A percentile compares a stretch with the other conserved stretches of the same genome.
Evolutionary conservation across 2,888 invertebrate genomes (phyloP).

Genomic region (Desoria tigrina): DNA sequence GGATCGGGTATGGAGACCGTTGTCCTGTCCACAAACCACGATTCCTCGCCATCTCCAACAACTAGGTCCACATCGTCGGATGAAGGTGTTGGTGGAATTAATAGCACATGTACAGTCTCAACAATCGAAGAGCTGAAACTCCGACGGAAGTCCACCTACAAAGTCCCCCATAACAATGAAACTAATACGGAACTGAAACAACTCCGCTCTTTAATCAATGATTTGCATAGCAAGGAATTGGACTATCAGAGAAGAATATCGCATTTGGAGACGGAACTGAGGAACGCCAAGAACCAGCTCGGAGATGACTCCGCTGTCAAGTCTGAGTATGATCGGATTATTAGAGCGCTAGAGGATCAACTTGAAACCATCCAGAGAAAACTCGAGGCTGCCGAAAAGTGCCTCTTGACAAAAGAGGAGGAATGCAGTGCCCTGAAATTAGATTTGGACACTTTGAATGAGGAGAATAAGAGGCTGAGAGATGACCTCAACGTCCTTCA

Average conservation of each 20-base stretch:
- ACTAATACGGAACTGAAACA: conserved; percentile 52
- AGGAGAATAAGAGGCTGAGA: conserved; percentile 55
- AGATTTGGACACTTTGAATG: conserved; percentile 55
- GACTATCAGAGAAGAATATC: conserved; percentile 51
- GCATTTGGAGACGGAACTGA: conserved; percentile 53
- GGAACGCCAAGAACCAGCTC: conserved; percentile 51
- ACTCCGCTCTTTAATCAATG: conserved; percentile 52
- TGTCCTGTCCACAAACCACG: conserved; percentile 16
- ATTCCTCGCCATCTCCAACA: conserved; percentile 19
- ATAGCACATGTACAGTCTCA: conserved; percentile 23
- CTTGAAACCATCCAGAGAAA: conserved; percentile 51
- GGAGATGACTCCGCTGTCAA: conserved; percentile 42
- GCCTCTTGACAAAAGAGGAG: conserved; percentile 53
- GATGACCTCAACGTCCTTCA: conserved; percentile 54
- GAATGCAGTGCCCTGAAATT: conserved; percentile 54
- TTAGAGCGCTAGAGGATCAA: conserved; percentile 52
- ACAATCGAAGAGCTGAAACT: conserved; percentile 50
- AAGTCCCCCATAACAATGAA: conserved; percentile 52
- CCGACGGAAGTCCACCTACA: conserved; percentile 54
- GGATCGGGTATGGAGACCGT: conserved; percentile 26
- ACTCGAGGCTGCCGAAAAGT: conserved; percentile 53
- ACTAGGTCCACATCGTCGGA: conserved; percentile 22
- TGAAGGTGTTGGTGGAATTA: conserved; percentile 36
- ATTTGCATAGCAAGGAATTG: conserved; percentile 52
- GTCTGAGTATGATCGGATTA: conserved; percentile 48